Conservation (phyloP, 2,888 invertebrate genomes). For the Drosophila vallismaia region DNA sequence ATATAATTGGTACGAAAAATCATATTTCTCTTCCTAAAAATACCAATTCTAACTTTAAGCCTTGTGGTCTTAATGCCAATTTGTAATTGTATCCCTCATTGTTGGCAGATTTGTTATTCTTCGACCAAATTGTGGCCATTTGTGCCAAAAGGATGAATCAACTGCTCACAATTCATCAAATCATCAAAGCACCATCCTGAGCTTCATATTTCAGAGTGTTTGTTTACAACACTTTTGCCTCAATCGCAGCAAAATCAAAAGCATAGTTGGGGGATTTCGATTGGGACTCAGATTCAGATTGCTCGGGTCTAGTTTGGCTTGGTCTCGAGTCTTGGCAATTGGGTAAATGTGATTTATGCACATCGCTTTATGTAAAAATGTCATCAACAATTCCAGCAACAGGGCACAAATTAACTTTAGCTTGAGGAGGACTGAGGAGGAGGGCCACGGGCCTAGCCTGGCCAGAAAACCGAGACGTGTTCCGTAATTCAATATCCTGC, state of each 20-base stretch:
- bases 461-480: slow-evolving; percentile 80
- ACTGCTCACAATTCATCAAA: slow-evolving; percentile 13
- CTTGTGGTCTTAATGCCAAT: slow-evolving; percentile 48
- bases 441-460: slow-evolving; percentile 4
- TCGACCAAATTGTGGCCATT: slow-evolving; percentile 67
- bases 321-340: slow-evolving; percentile 65
- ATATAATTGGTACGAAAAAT: background rate
- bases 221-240: slow-evolving; percentile 37
- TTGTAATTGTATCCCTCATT: slow-evolving; percentile 57
- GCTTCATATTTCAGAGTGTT: slow-evolving; percentile 43
- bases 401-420: slow-evolving; percentile 71
- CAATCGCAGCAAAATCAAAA: slow-evolving; percentile 33
- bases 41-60: slow-evolving; percentile 25
- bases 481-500: slow-evolving; percentile 75
- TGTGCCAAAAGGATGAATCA: slow-evolving; percentile 61
- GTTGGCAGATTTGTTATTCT: background rate
- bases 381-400: slow-evolving; percentile 77
- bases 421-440: slow-evolving; percentile 21
- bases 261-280: slow-evolving; percentile 22
- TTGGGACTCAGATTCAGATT: slow-evolving; percentile 26
- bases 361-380: slow-evolving; percentile 73
- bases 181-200: slow-evolving; percentile 32
- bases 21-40: background rate
- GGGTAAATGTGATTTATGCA: slow-evolving; percentile 80
- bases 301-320: slow-evolving; percentile 15